Base-by-base conservation (phyloP, 2,888 invertebrate genomes). In the Coleophora flavipennella region DNA sequence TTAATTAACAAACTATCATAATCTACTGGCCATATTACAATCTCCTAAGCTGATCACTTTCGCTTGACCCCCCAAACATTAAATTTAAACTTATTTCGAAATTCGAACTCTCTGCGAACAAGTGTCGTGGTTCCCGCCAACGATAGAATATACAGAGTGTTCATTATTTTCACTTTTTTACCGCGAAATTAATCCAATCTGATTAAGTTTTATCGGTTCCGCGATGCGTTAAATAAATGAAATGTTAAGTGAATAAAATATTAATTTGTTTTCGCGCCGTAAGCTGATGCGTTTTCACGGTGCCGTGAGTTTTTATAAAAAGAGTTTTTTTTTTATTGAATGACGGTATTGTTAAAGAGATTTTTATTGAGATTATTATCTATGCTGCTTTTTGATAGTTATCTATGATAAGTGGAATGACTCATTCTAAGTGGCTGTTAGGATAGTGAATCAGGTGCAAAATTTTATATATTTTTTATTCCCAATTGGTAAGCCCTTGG, bases 241-340 rank as follows among this genome's bases (percentile, higher is more conserved):
- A 67, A 73, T 73, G 51, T 29, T 10, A 7, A 29, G 11, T 7
- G 10, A 29, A 29, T 29, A 20, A 20, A 20, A 20, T 20, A 20
- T 20, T 20, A 20, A 20, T 20, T 20, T 20, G 20, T 20, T 20
- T 20, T 20, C 20, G 20, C 20, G 20, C 20, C 6, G 59, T 79
- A 78, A 80, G 72, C 79, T 64, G 79, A 81, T 79, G 70, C 61
- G 70, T 64, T 77, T 79, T 72, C 49, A 69, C 70, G 75, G 59
- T 54, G 55, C 51, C 35, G 36, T 53, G 67, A 34, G 28, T 62
- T 55, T 64, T 58, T 62, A 68, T 72, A 55, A 57, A 59, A 49
- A 52, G 55, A 59, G 57, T 50, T 54, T 59, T 61, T 66, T 54
- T 50, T 45, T 20, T 20, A 20, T 20, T 3, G 20, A 20, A 20